Evolutionary conservation across 2,113 vertebrate species (phyloP).

Genomic region (Martes martes): DNA sequence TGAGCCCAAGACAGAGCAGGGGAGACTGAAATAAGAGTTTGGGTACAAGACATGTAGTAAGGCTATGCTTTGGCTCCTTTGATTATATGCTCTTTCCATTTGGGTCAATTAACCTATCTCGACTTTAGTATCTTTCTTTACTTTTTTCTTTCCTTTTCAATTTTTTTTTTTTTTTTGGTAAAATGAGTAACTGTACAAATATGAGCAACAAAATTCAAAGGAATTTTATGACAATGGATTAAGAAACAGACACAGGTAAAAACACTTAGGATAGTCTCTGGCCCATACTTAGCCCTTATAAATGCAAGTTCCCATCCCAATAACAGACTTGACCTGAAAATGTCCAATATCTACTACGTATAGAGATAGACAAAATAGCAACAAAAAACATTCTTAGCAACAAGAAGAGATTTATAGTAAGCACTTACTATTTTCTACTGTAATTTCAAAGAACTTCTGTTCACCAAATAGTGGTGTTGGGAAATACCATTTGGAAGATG

Average conservation of each 20-base stretch:
- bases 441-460: neutral
- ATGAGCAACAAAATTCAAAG: neutral
- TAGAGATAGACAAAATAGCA: neutral
- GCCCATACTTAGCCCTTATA: neutral
- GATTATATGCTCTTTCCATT: neutral
- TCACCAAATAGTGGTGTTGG: neutral
- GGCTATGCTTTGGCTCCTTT: neutral
- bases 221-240: neutral
- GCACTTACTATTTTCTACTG: neutral
- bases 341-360: neutral
- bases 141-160: neutral
- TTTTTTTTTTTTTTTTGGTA: neutral
- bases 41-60: neutral
- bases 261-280: neutral
- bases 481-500: neutral
- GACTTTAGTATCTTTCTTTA: neutral
- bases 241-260: neutral
- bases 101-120: neutral
- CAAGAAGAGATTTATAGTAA: neutral
- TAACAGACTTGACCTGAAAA: neutral
- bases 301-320: neutral
- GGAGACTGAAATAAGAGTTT: neutral
- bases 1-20: neutral
- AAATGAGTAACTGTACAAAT: neutral
- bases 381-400: neutral